Percentiles rank a stretch among this genome's conserved stretches.
phyloP scores from a whole-genome alignment of 2,113 vertebrate species.

The Bambusicola thoracicus region DNA sequence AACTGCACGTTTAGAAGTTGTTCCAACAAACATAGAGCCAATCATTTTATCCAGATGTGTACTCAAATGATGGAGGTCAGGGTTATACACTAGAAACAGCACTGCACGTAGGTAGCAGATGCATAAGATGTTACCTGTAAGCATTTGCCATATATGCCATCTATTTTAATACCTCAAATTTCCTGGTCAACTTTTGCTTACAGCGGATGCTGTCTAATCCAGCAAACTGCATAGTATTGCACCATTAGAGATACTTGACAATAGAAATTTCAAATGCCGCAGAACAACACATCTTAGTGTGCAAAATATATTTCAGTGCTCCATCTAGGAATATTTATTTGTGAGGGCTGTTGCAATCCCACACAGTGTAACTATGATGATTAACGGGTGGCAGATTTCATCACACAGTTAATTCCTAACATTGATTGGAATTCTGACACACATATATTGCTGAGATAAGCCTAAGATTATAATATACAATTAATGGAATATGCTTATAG shows the following conservation, averaged over 20 bases:
- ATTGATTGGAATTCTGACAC: not conserved
- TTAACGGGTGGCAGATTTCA: not conserved
- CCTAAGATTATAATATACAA: constrained; percentile 36
- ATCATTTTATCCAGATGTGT: not conserved
- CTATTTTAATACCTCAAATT: not conserved
- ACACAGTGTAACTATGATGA: not conserved
- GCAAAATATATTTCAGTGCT: not conserved
- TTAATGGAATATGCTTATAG: constrained; percentile 47
- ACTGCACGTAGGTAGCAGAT: not conserved
- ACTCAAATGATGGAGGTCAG: not conserved
- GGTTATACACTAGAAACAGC: not conserved
- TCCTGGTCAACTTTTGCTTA: not conserved
- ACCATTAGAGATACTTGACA: not conserved
- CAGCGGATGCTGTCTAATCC: not conserved
- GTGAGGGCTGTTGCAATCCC: not conserved
- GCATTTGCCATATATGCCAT: not conserved
- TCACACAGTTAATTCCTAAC: not conserved
- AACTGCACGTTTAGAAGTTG: not conserved
- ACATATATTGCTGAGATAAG: not conserved
- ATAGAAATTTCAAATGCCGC: not conserved
- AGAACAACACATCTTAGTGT: not conserved
- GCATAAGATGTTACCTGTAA: not conserved
- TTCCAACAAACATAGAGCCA: not conserved
- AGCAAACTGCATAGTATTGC: not conserved
- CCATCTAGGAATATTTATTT: not conserved